Evolutionary conservation across 2,113 vertebrate species (phyloP), one percentile per base, ranked within the genome.

Genomic region (Salvelinus fontinalis): DNA sequence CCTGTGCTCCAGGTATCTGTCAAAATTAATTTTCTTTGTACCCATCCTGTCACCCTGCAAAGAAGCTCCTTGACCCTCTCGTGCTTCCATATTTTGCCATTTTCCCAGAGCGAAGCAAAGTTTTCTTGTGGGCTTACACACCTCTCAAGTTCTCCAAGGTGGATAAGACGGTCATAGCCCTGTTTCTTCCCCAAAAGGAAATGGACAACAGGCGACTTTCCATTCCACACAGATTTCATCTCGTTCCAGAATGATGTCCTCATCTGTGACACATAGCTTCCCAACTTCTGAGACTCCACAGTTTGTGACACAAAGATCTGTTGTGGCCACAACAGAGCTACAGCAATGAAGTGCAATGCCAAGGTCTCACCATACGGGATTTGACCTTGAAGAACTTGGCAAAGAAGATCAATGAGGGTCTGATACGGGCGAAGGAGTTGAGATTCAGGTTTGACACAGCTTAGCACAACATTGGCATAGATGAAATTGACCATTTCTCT

Each of bases 381-480:
- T 29, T 27, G 65, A 0, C 4, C 5, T 0, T 0, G 0, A 14
- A 90, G 54, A 72, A 88, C 68, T 20, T 77, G 0, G 22, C 0
- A 0, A 12, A 92, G 81, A 22, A 57, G 0, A 0, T 66, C 0
- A 1, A 76, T 2, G 13, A 92, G 68, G 0, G 0, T 0, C 3
- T 0, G 0, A 51, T 88, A 86, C 0, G 75, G 44, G 1, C 0
- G 0, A 29, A 90, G 13, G 1, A 0, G 0, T 0, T 0, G 1
- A 0, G 89, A 92, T 26, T 1, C 18, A 7, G 88, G 87, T 57
- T 84, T 86, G 54, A 92, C 75, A 70, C 82, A 14, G 72, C 81
- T 82, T 14, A 93, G 80, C 27, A 91, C 88, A 81, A 92, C 75
- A 82, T 83, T 90, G 34, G 82, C 79, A 71, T 91, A 92, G 0